Evolutionary conservation across 2,888 invertebrate species (phyloP).

Genomic region (Acrobasis repandana): DNA sequence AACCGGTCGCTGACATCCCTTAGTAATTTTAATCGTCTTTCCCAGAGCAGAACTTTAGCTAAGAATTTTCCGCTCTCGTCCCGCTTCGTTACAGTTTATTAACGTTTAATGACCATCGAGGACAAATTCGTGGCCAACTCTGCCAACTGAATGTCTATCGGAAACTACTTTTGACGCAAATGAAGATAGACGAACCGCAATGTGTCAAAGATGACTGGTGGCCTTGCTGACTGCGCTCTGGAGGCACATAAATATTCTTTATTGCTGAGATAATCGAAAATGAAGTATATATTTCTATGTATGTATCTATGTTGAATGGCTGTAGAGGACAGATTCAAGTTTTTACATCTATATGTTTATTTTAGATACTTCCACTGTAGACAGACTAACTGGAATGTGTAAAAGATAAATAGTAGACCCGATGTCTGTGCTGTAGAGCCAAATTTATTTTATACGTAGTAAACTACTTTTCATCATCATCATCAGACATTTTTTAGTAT

Average conservation of each 20-base stretch:
- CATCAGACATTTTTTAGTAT: too few species aligned
- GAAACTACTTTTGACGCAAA: constrained; percentile 18
- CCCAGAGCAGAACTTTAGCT: background rate
- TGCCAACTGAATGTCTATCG: constrained; percentile 4
- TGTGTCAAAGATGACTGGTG: constrained; percentile 2
- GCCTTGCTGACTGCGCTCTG: background rate
- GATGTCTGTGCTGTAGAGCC: too few species aligned
- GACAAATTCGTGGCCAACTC: constrained; percentile 10
- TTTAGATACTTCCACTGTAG: too few species aligned
- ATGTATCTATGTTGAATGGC: background rate
- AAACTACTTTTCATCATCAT: too few species aligned
- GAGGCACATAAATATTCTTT: background rate
- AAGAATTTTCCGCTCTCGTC: background rate
- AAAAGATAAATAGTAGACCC: too few species aligned
- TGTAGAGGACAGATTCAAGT: too few species aligned
- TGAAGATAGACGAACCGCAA: constrained; percentile 18
- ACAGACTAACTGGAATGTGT: too few species aligned
- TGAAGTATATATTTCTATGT: too few species aligned
- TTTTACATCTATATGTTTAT: too few species aligned
- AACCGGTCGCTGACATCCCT: too few species aligned
- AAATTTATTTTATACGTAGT: too few species aligned
- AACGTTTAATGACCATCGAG: constrained; percentile 11
- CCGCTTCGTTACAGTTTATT: constrained; percentile 1
- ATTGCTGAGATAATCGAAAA: background rate
- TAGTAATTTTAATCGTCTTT: too few species aligned